phyloP scores from a whole-genome alignment of 2,113 vertebrate genomes.

The Melanostigma gelatinosum region DNA sequence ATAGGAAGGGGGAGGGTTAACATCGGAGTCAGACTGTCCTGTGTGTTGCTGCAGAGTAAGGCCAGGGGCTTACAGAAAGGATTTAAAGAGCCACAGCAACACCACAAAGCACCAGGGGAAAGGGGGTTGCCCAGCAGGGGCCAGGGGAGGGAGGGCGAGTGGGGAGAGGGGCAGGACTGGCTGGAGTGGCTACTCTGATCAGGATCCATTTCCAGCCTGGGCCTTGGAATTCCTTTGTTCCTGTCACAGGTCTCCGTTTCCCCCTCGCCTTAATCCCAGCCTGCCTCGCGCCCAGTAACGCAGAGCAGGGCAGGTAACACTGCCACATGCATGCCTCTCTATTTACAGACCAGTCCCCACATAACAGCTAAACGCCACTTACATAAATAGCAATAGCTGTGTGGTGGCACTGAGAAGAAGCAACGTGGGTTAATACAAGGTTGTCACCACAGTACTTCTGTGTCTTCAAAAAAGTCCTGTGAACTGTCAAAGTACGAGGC shows the following conservation, averaged over 20 bases:
- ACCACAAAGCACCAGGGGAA: constrained; percentile 73
- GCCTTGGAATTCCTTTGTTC: constrained; percentile 82
- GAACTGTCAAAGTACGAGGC: background rate
- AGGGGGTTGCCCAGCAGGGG: constrained; percentile 72
- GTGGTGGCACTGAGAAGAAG: constrained; percentile 32
- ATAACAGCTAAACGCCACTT: constrained; percentile 52
- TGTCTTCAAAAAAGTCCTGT: background rate
- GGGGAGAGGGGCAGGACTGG: constrained; percentile 50
- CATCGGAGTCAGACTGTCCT: constrained; percentile 69
- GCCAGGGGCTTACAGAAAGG: constrained; percentile 68
- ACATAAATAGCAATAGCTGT: constrained; percentile 59
- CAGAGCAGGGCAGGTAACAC: constrained; percentile 77
- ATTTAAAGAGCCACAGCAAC: constrained; percentile 76
- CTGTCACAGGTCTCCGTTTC: constrained; percentile 80
- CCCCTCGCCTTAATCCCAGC: constrained; percentile 74
- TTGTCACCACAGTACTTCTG: constrained; percentile 1
- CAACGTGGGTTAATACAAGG: constrained; percentile 19
- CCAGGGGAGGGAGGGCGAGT: constrained; percentile 49
- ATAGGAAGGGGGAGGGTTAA: constrained; percentile 49
- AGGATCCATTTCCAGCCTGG: constrained; percentile 79
- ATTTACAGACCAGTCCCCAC: constrained; percentile 70
- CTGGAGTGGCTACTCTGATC: constrained; percentile 74
- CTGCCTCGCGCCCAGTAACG: constrained; percentile 75
- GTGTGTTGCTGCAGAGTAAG: constrained; percentile 72
- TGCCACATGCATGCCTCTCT: constrained; percentile 75